Base-by-base conservation (phyloP, 1,140 invertebrate species). In the Zaprionus ghesquierei region DNA sequence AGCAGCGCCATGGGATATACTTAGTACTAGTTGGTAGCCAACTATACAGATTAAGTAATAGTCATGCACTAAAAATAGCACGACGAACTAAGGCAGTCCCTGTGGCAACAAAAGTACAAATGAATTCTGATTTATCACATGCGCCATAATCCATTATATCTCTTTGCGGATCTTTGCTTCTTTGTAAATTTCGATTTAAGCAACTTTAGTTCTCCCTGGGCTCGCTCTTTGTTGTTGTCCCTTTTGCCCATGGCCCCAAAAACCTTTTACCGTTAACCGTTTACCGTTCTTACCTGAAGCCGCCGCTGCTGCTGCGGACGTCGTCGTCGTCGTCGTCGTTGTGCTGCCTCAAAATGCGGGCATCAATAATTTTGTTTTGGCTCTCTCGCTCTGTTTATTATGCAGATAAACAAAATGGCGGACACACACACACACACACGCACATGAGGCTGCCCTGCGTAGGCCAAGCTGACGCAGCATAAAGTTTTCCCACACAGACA, bases 371-470 rank as follows among this genome's bases (percentile, higher is more conserved):
- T 87, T 89, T 66, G 79, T 15, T 41, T 41, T 41, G 35, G 35
- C 35, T 41, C 35, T 29, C 27, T 29, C 35, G 76, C 79, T 65
- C 65, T 84, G 84, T 89, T 87, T 87, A 87, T 87, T 86, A 84
- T 87, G 84, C 84, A 89, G 82, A 86, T 87, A 82, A 87, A 86
- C 79, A 89, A 84, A 80, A 87, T 89, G 84, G 79, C 65, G 58
- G 35, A 53, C 35, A 66, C 10, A 65, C 61, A 49, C 9, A 33
- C 20, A 62, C 10, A 31, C 20, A 53, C 9, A 31, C 9, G 25
- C 20, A 33, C 2, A 55, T 25, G 31, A 20, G 15, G 23, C 15
- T n/a, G 35, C 68, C 68, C 76, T 69, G 63, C 69, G 65, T 60
- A 72, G 81, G 72, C 85, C 79, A 69, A 68, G 75, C 78, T 77